Base-by-base conservation (phyloP, 2,113 vertebrate species). In the Chelonoidis abingdonii region DNA sequence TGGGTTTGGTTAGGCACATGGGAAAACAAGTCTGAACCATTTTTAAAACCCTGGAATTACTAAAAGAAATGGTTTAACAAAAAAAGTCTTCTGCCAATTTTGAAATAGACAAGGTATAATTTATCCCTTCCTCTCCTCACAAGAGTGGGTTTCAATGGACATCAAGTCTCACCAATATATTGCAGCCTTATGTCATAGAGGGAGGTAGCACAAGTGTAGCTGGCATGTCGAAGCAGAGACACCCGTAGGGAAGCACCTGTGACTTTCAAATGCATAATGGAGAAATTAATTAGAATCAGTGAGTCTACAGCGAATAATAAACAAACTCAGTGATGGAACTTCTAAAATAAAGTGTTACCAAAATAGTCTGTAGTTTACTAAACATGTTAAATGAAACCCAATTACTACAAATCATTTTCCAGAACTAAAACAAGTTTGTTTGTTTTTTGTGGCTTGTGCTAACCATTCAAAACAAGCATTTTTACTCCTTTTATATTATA, bases 331-430 rank as follows among this genome's bases (percentile, higher is more conserved):
- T 65, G 41, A 91, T 93, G 69, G 53, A 86, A 93, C 9, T 11
- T 78, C 86, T 93, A 38, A 97, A 93, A 54, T 52, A 89, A 93
- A 94, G 5, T 8, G 14, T 83, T 65, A 65, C 90, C 52, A 86
- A 25, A 87, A 90, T 83, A 78, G 62, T 49, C 81, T 56, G n/a
- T 84, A 89, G 52, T 80, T 95, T 91, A 69, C 52, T 3, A 27
- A 84, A 35, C 0, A 25, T 75, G 53, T 52, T 94, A 87, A 72
- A 89, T 38, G 29, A 65, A 97, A 84, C 65, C 13, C 7, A 38
- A 41, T 17, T 44, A n/a, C 31, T 76, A 0, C n/a, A 41, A 95
- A 69, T 59, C 72, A 86, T 52, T 90, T 91, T 47, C 59, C 92
- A 91, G 44, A 57, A 89, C 89, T 41, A 72, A 72, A 72, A 17